phyloP scores from a whole-genome alignment of 2,113 vertebrate species.

The Stegostoma tigrinum region DNA sequence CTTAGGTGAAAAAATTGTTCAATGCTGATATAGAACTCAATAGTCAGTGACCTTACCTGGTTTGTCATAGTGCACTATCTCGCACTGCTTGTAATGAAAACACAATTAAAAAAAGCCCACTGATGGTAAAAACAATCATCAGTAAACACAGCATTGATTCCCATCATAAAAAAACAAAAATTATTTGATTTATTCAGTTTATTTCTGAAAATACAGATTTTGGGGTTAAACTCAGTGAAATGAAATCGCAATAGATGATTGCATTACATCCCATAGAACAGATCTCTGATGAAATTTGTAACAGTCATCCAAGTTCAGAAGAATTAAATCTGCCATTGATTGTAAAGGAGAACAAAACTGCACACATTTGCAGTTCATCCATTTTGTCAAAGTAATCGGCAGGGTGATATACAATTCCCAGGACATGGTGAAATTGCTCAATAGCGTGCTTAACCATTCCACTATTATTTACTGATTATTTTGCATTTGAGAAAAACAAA shows the following conservation, averaged over 20 bases:
- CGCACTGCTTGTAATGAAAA: neutral
- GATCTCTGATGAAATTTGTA: neutral
- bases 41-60: neutral
- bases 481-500: neutral
- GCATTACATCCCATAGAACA: neutral
- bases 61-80: neutral
- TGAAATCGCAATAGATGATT: constrained; percentile 21
- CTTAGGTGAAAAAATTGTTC: too few species aligned
- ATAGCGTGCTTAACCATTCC: neutral
- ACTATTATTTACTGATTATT: neutral
- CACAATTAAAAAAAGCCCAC: neutral
- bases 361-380: neutral
- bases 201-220: too few species aligned
- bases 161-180: neutral
- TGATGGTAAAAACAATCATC: neutral
- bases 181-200: neutral
- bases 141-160: neutral
- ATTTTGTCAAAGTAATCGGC: neutral
- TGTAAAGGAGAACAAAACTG: neutral
- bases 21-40: too few species aligned
- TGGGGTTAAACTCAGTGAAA: neutral
- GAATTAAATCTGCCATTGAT: neutral
- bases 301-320: neutral
- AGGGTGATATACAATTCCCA: neutral
- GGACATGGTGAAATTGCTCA: neutral